phyloP scores from a whole-genome alignment of 1,140 invertebrate species.

The Plodia interpunctella region DNA sequence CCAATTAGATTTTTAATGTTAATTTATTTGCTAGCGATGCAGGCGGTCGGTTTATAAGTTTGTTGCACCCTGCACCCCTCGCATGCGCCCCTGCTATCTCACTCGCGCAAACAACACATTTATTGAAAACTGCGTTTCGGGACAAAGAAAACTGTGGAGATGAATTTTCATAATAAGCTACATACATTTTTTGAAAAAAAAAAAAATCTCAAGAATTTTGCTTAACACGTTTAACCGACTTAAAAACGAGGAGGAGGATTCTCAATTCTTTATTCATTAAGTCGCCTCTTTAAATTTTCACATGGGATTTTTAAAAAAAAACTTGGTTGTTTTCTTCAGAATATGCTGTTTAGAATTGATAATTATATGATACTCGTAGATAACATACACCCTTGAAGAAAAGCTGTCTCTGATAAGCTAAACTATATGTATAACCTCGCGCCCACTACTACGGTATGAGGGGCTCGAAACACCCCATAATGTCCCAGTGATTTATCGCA shows the following conservation, averaged over 20 bases:
- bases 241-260: no score
- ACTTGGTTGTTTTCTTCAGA: no score
- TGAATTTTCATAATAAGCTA: neutral
- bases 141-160: conserved; percentile 9
- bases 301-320: no score
- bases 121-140: conserved; percentile 12
- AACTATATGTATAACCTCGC: neutral
- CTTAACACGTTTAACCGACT: no score
- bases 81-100: conserved; percentile 1
- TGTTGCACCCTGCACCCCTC: conserved; percentile 15
- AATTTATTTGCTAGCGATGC: conserved; percentile 21
- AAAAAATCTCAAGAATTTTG: no score
- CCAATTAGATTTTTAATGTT: conserved; percentile 15
- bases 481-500: neutral
- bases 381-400: neutral
- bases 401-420: neutral
- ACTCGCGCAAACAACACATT: conserved; percentile 2
- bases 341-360: no score
- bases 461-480: neutral
- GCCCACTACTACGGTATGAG: neutral
- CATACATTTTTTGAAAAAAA: neutral
- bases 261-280: no score
- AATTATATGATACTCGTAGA: no score
- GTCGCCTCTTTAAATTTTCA: no score
- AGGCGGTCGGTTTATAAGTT: conserved; percentile 7